Percentiles rank a stretch among this genome's conserved stretches.
Evolutionary conservation across 2,888 invertebrate genomes (phyloP).

Genomic region (Synanthedon formicaeformis): DNA sequence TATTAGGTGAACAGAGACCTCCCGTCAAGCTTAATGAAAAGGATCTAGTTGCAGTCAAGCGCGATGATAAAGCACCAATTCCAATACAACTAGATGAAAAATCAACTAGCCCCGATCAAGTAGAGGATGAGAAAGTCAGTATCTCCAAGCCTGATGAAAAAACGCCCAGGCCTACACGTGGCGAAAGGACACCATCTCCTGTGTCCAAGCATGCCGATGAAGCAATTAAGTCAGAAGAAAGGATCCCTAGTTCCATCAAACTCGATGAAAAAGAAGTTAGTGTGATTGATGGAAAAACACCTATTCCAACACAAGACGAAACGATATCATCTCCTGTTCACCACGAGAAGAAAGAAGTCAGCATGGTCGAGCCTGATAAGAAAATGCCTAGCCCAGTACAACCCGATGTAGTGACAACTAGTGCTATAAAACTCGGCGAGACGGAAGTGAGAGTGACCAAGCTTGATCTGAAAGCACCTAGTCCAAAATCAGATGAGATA

Average conservation of each 20-base stretch:
- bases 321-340: constrained; percentile 3
- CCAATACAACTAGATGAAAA: background rate
- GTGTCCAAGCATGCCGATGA: background rate
- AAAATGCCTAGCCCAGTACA: no score
- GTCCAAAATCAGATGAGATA: background rate
- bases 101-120: background rate
- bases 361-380: no score
- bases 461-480: constrained; percentile 2
- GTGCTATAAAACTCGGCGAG: background rate
- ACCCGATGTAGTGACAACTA: constrained; percentile 6
- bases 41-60: background rate
- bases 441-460: constrained; percentile 2
- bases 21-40: background rate
- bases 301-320: constrained; percentile 1
- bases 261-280: background rate
- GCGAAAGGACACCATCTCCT: background rate
- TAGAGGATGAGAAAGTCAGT: background rate
- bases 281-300: constrained; percentile 1
- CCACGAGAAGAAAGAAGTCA: background rate
- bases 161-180: background rate
- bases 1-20: background rate
- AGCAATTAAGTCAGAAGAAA: constrained; percentile 3
- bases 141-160: background rate
- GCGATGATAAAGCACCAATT: constrained; percentile 2
- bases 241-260: background rate